Percentiles rank a stretch among this genome's conserved stretches.
Evolutionary conservation across 2,113 vertebrate genomes (phyloP).

Genomic region (Emydocephalus ijimae): DNA sequence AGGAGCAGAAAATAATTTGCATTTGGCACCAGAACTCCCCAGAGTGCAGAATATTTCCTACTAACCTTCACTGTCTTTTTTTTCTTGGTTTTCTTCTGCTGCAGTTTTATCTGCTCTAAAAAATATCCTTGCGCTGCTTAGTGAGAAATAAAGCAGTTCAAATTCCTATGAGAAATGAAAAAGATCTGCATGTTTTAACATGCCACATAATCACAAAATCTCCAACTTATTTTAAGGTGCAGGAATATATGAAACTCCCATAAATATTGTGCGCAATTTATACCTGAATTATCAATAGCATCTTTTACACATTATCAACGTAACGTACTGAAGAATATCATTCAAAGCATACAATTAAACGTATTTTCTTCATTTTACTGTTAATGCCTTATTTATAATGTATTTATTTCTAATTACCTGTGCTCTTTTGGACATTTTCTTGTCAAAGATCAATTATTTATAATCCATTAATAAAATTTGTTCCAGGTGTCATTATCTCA

Average conservation of each 20-base stretch:
- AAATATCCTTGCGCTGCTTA: slow-evolving; percentile 98
- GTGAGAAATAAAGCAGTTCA: slow-evolving; percentile 95
- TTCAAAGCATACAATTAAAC: not conserved
- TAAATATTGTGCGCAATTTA: not conserved
- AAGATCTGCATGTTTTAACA: slow-evolving; percentile 3
- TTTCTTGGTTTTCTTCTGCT: slow-evolving; percentile 94
- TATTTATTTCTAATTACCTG: not conserved
- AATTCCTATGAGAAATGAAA: slow-evolving; percentile 83
- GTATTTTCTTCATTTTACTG: not conserved
- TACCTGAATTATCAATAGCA: not conserved
- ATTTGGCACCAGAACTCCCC: no score
- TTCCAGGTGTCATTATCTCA: not conserved
- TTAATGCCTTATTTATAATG: not conserved
- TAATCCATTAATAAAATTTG: not conserved
- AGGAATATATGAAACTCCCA: not conserved
- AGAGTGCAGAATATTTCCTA: not conserved
- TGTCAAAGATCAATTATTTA: not conserved
- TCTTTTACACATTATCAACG: not conserved
- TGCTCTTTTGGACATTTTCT: not conserved
- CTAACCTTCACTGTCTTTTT: slow-evolving; percentile 89
- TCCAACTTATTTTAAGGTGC: not conserved
- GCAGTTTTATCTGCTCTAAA: slow-evolving; percentile 98
- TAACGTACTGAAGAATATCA: not conserved
- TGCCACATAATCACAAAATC: not conserved
- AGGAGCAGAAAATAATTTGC: not conserved